Percentiles rank a stretch among this genome's conserved stretches.
Conservation (phyloP, 2,888 invertebrate genomes). For the Phytoseiulus persimilis region DNA sequence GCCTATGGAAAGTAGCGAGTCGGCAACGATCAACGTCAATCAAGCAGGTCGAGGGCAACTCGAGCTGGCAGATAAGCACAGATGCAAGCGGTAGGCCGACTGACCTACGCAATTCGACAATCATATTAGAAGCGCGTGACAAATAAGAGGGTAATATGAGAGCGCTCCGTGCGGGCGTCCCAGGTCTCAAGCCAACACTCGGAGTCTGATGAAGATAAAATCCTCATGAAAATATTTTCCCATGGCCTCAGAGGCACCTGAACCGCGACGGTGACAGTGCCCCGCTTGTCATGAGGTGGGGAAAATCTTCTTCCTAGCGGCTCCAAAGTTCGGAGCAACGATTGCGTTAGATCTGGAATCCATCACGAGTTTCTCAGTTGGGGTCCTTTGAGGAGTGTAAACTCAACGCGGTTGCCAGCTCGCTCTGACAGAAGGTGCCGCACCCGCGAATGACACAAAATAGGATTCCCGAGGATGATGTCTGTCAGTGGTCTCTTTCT, state of each 20-base stretch:
- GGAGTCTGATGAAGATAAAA: no score
- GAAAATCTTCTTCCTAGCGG: no score
- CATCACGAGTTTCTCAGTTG: neutral
- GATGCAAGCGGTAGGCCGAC: neutral
- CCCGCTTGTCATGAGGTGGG: no score
- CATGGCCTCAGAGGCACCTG: no score
- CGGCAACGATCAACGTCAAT: neutral
- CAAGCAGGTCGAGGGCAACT: neutral
- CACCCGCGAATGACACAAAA: neutral
- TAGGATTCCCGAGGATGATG: neutral
- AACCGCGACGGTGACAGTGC: no score
- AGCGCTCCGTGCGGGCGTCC: neutral
- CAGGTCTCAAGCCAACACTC: no score
- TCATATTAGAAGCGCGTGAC: neutral
- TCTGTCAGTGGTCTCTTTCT: neutral
- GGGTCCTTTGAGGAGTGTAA: neutral
- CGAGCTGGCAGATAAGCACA: neutral
- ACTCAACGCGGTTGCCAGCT: neutral
- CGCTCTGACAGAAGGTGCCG: neutral
- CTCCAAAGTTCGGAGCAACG: neutral
- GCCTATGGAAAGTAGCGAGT: neutral
- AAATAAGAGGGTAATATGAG: neutral
- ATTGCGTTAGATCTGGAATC: neutral
- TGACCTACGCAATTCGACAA: neutral
- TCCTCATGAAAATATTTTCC: no score